Conservation (phyloP, 1,140 invertebrate genomes). For the Caenorhabditis remanei region DNA sequence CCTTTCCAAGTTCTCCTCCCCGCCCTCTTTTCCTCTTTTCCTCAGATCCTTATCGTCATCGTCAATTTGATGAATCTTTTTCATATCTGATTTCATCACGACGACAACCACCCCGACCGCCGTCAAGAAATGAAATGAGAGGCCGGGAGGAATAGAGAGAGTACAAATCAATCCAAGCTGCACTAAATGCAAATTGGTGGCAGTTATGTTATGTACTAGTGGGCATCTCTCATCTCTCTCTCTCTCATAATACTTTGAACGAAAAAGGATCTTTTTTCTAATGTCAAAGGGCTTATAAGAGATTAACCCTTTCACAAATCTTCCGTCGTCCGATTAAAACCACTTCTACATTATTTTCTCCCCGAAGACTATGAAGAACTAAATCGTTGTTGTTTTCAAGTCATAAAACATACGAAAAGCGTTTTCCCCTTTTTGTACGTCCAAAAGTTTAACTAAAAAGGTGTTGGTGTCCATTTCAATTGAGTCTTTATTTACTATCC, state of each 20-base stretch:
- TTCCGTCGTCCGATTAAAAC: background rate
- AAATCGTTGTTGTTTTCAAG: too few relatives aligned
- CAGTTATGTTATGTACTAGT: conserved; percentile 42
- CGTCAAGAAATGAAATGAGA: background rate
- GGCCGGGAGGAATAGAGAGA: background rate
- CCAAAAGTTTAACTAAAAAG: too few relatives aligned
- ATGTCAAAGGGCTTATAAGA: conserved; percentile 14
- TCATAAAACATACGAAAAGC: too few relatives aligned
- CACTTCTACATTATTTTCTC: background rate
- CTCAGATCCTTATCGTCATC: conserved; percentile 35
- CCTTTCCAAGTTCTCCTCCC: background rate
- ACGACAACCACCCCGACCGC: conserved; percentile 4
- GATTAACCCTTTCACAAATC: background rate
- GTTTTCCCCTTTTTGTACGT: background rate
- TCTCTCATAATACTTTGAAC: too few relatives aligned
- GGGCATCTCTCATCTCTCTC: background rate
- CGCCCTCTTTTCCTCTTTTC: background rate
- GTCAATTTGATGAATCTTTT: conserved; percentile 51
- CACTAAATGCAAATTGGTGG: conserved; percentile 54
- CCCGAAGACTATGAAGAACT: too few relatives aligned
- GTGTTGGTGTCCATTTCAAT: background rate
- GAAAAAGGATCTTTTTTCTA: background rate
- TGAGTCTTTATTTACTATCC: conserved; percentile 12
- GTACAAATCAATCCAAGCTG: conserved; percentile 55
- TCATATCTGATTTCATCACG: conserved; percentile 55